Percentiles rank a stretch among this genome's conserved stretches.
Evolutionary conservation across 2,888 invertebrate genomes (phyloP).

Genomic region (Harpalus rubripes): DNA sequence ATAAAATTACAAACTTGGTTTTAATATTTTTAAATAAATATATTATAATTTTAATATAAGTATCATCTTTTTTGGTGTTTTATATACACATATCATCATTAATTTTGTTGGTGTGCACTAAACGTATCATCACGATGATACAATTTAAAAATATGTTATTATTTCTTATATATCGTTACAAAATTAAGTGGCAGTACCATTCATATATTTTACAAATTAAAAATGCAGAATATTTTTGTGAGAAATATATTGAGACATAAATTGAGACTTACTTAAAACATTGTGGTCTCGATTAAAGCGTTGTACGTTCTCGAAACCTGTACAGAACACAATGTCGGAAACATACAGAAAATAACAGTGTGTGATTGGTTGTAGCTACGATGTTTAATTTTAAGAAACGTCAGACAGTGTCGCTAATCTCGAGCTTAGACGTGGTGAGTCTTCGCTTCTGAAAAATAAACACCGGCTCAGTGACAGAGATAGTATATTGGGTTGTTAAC

Average conservation of each 20-base stretch:
- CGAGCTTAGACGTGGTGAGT: slow-evolving; percentile 11
- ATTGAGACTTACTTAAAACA: slow-evolving; percentile 41
- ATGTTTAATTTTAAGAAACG: slow-evolving; percentile 63
- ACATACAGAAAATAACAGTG: not conserved
- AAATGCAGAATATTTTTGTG: not conserved
- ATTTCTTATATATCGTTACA: no score
- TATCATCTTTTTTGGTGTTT: no score
- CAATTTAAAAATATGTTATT: no score
- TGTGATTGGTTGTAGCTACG: slow-evolving; percentile 6
- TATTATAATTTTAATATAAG: no score
- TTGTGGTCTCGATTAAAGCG: slow-evolving; percentile 7
- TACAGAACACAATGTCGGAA: slow-evolving; percentile 21
- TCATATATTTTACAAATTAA: not conserved
- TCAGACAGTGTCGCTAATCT: slow-evolving; percentile 52
- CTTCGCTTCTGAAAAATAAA: slow-evolving; percentile 63
- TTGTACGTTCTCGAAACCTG: slow-evolving; percentile 49
- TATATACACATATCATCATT: no score
- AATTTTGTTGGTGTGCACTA: no score
- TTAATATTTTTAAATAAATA: no score
- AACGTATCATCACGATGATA: no score
- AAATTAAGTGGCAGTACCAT: no score
- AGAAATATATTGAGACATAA: not conserved
- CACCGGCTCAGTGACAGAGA: slow-evolving; percentile 27
- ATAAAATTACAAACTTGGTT: no score
- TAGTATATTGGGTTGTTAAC: not conserved